A percentile compares a stretch with the other conserved stretches of the same genome.
phyloP scores from a whole-genome alignment of 2,113 vertebrate genomes.

The Candoia aspera region DNA sequence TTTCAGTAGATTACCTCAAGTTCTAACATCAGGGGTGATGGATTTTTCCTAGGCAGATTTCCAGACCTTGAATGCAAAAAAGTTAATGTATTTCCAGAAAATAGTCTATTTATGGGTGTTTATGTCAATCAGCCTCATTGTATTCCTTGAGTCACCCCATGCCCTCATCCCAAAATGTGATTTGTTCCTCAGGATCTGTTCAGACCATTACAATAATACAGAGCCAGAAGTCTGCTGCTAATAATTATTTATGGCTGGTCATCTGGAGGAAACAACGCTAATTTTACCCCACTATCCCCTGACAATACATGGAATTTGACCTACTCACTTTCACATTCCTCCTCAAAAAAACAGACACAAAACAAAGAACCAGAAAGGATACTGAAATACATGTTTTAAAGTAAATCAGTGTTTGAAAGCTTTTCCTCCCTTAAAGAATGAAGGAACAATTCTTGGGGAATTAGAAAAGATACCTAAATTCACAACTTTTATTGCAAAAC shows the following conservation, averaged over 20 bases:
- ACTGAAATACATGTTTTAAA: conserved; percentile 30
- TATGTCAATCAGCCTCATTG: neutral
- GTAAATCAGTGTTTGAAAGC: conserved; percentile 25
- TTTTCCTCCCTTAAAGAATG: neutral
- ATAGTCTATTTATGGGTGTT: neutral
- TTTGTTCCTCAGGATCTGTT: conserved; percentile 5
- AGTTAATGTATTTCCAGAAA: neutral
- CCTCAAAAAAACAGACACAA: neutral
- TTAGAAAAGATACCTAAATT: too few relatives aligned
- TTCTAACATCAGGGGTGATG: too few relatives aligned
- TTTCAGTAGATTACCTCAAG: too few relatives aligned
- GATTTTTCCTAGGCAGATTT: too few relatives aligned
- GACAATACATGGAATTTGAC: neutral
- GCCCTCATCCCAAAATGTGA: neutral
- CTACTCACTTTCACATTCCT: conserved; percentile 6
- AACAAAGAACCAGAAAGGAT: conserved; percentile 24
- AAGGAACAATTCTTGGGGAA: neutral
- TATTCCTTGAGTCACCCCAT: neutral
- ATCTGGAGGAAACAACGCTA: conserved; percentile 30
- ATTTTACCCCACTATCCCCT: neutral
- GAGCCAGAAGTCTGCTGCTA: neutral
- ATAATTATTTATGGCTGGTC: neutral
- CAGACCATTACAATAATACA: neutral
- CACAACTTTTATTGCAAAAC: too few relatives aligned
- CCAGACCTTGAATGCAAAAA: neutral